These are phyloP conservation scores for Achlya flavicornis DNA, from an alignment of 2,888 invertebrate genomes.

Conservation along the genomic window DNA sequence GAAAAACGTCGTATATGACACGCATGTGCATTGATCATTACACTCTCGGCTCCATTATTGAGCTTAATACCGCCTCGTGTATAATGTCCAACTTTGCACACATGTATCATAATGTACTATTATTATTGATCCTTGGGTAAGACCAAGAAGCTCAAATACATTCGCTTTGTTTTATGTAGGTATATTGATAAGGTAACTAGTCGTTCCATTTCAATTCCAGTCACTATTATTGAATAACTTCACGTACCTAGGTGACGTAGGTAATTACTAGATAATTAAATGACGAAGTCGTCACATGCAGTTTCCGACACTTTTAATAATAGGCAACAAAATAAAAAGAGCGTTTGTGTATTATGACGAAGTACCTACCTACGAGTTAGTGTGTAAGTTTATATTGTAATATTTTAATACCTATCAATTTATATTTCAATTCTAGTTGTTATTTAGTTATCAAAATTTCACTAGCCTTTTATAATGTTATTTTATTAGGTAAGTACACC, in stretches of 20 bases:
- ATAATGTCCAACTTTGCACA: no score
- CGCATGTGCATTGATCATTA: no score
- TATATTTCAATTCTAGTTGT: constrained; percentile 77
- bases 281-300: no score
- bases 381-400: constrained; percentile 42
- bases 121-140: not conserved
- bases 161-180: not conserved
- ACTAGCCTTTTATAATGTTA: constrained; percentile 81
- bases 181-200: no score
- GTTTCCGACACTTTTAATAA: not conserved
- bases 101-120: no score
- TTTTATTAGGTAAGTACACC: constrained; percentile 59
- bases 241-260: no score
- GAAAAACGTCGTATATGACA: no score
- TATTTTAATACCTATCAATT: constrained; percentile 67
- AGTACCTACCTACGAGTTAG: constrained; percentile 19
- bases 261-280: no score
- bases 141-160: not conserved
- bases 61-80: no score
- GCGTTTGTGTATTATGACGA: constrained; percentile 34
- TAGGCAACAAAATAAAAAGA: constrained; percentile 32
- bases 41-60: no score
- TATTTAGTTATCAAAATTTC: constrained; percentile 82
- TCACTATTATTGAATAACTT: no score
- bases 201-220: no score